Evolutionary conservation across 1,140 invertebrate species (phyloP).

Genomic region (Alviniconcha marisindica): DNA sequence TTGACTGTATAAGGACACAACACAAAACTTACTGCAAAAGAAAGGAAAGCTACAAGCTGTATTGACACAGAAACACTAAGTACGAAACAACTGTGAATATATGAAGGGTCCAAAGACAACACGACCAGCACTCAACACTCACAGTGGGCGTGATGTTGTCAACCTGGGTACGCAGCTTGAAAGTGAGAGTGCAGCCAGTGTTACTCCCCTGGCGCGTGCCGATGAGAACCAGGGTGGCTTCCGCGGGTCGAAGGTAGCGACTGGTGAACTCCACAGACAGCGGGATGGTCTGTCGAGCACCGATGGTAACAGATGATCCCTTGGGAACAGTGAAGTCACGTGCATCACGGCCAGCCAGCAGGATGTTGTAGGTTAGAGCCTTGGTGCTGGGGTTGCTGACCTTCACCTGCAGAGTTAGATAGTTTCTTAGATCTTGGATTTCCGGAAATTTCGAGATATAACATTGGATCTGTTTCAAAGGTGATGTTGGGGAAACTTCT

Average conservation of each 20-base stretch:
- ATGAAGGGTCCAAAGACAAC: not conserved
- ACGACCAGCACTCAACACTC: not conserved
- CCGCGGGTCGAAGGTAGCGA: slow-evolving; percentile 71
- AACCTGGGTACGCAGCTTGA: slow-evolving; percentile 70
- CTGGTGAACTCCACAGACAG: slow-evolving; percentile 73
- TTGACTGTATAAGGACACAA: too few species aligned
- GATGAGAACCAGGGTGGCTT: slow-evolving; percentile 72
- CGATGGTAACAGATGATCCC: slow-evolving; percentile 66
- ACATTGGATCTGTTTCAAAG: too few species aligned
- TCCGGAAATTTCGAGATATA: too few species aligned
- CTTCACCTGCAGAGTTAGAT: slow-evolving; percentile 72
- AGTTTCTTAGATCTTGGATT: too few species aligned
- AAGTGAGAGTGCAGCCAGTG: slow-evolving; percentile 71
- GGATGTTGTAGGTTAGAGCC: slow-evolving; percentile 68
- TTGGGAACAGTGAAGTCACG: slow-evolving; percentile 71
- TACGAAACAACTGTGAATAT: too few species aligned
- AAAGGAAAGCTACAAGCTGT: too few species aligned
- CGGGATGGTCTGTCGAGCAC: slow-evolving; percentile 64
- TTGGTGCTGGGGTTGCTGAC: slow-evolving; percentile 74
- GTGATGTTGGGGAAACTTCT: too few species aligned
- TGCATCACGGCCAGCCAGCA: slow-evolving; percentile 73
- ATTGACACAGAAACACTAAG: too few species aligned
- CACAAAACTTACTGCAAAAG: too few species aligned
- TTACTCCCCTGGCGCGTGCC: slow-evolving; percentile 69
- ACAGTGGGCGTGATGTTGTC: slow-evolving; percentile 74